These are phyloP conservation scores for Takifugu rubripes DNA, from an alignment of 2,797 vertebrate species.

Conservation along the genomic window DNA sequence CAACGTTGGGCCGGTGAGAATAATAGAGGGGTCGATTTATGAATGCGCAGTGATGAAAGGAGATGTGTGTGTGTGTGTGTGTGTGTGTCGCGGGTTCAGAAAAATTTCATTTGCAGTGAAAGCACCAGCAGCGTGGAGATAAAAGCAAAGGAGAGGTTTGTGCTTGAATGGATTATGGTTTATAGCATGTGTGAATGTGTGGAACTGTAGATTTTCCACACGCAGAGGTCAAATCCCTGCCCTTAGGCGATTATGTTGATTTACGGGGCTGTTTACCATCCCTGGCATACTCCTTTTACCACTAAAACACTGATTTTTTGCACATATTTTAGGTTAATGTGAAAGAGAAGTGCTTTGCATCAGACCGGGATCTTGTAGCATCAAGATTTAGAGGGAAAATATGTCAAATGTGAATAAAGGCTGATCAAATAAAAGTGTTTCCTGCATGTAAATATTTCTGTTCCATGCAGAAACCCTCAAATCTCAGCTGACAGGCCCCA, in stretches of 20 bases:
- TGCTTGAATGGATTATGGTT: conserved; percentile 53
- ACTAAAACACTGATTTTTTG: conserved; percentile 6
- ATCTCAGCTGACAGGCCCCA: conserved; percentile 35
- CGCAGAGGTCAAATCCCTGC: conserved; percentile 43
- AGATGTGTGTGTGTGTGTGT: conserved; percentile 28
- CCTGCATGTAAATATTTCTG: conserved; percentile 23
- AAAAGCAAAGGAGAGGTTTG: conserved; percentile 36
- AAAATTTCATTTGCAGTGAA: conserved; percentile 46
- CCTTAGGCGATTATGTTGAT: conserved; percentile 43
- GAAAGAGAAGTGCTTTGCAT: neutral
- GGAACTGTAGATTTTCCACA: conserved; percentile 21
- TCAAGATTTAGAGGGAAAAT: conserved; percentile 1
- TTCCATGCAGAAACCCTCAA: conserved; percentile 23
- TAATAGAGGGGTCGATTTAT: conserved; percentile 56
- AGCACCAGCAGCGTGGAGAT: conserved; percentile 28
- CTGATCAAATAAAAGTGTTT: conserved; percentile 8
- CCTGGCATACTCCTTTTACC: neutral
- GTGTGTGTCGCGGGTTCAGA: conserved; percentile 32
- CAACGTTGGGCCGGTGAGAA: conserved; percentile 41
- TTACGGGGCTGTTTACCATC: conserved; percentile 41
- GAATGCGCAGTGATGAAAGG: conserved; percentile 18
- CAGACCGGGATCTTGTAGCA: neutral
- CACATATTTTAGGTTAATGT: neutral
- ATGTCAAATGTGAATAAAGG: conserved; percentile 7
- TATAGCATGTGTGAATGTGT: conserved; percentile 33